Evolutionary conservation across 2,888 invertebrate genomes (phyloP).

Genomic region (Ophion ellenae): DNA sequence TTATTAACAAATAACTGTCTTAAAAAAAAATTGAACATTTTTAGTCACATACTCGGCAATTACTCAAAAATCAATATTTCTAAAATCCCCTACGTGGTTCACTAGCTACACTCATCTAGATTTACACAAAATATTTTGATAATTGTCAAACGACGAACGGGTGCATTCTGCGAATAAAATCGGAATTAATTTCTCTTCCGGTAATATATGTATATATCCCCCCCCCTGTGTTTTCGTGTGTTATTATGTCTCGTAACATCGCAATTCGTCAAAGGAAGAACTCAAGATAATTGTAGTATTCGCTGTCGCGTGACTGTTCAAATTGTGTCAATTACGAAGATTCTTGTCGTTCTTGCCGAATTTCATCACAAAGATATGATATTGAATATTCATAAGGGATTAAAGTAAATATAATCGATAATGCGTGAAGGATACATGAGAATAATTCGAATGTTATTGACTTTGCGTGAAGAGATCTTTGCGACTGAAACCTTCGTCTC

Average conservation of each 20-base stretch:
- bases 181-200: background rate
- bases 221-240: constrained; percentile 3
- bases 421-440: too few species aligned
- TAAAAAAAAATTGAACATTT: too few species aligned
- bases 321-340: background rate
- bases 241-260: constrained; percentile 39
- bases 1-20: too few species aligned
- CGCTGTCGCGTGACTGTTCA: background rate
- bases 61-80: too few species aligned
- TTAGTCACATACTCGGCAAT: too few species aligned
- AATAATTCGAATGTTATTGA: too few species aligned
- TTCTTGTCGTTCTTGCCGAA: constrained; percentile 5
- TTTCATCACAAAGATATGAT: constrained; percentile 17
- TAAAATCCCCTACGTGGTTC: too few species aligned
- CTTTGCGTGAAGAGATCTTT: too few species aligned
- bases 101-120: too few species aligned
- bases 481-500: too few species aligned
- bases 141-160: constrained; percentile 38
- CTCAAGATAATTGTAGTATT: constrained; percentile 47
- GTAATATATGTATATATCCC: background rate
- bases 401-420: constrained; percentile 46
- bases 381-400: constrained; percentile 34
- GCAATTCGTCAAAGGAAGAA: constrained; percentile 59
- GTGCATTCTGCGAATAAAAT: constrained; percentile 46
- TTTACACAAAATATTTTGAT: too few species aligned